Base-by-base conservation (phyloP, 2,888 invertebrate species). In the Sinohyriopsis cumingii region DNA sequence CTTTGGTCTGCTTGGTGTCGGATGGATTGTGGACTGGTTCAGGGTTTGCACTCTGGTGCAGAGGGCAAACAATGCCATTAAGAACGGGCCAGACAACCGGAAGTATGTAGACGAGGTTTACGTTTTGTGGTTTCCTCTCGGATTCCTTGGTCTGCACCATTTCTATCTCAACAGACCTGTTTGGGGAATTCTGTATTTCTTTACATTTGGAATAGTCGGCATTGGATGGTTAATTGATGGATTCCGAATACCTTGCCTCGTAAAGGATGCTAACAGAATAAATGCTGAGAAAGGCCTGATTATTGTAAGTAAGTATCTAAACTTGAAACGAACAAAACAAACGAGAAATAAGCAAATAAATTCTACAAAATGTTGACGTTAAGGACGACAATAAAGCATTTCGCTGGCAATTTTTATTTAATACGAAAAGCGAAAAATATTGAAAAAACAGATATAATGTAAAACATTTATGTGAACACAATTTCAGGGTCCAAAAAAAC, bases 11-110 rank as follows among this genome's bases (percentile, higher is more conserved):
- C 67, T 81, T 19, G 82, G 83, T 25, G 60, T 83, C 12, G 84
- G 85, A 20, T 86, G 82, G 81, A 55, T 86, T 1, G 71, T 78
- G 20, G 87, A 87, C 72, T 81, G 82, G 75, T 80, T 83, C 69
- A 73, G 87, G 28, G 72, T 83, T 24, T 78, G 79, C 9, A 60
- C 71, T 33, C 71, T 85, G 12, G 81, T 84, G n/a, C 70, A 73
- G 24, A 67, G 83, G 12, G 72, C 78, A 19, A 84, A 83, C 68
- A 69, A 69, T n/a, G 55, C 68, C n/a, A 71, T 68, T 54, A 63
- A 70, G 33, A 63, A 61, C 1, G 66, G 69, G 9, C 20, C 18
- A 63, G 72, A 55, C 45, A 64, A 65, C n/a, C 65, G 63, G n/a
- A 78, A 74, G 53, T 75, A 78, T 54, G 28, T 79, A 12, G 83